A percentile compares a stretch with the other conserved stretches of the same genome.
Evolutionary conservation across 2,113 vertebrate species (phyloP).

Genomic region (Phoxinus phoxinus): DNA sequence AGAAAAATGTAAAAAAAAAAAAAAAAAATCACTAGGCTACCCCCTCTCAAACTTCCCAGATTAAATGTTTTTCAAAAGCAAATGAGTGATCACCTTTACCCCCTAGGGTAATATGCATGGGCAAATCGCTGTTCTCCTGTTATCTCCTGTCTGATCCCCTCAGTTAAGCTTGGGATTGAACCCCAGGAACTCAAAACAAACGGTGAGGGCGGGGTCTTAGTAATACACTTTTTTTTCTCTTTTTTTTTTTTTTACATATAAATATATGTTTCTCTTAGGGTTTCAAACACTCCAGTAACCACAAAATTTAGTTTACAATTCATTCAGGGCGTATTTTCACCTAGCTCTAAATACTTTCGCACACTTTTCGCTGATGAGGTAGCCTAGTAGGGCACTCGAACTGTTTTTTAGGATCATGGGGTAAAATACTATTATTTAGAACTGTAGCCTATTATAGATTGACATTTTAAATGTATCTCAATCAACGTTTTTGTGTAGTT

Average conservation of each 20-base stretch:
- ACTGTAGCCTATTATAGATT: background rate
- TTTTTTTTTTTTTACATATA: background rate
- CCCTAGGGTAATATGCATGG: conserved; percentile 1
- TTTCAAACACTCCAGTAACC: background rate
- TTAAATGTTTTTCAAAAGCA: conserved; percentile 3
- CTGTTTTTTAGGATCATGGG: too few relatives aligned
- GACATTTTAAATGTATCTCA: background rate
- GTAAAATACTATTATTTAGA: background rate
- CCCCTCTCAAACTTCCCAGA: background rate
- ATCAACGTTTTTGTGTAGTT: background rate
- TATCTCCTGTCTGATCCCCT: background rate
- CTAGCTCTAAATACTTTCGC: background rate
- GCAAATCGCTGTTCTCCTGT: background rate
- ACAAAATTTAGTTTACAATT: background rate
- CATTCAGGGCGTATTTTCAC: background rate
- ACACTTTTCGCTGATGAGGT: background rate
- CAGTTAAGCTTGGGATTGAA: background rate
- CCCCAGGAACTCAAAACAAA: background rate
- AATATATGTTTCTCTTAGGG: background rate
- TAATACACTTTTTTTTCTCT: background rate
- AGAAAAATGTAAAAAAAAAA: too few relatives aligned
- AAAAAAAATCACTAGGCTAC: too few relatives aligned
- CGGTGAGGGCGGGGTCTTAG: background rate
- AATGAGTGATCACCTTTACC: conserved; percentile 22
- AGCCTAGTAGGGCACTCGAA: background rate